Evolutionary conservation across 2,888 invertebrate species (phyloP).

Genomic region (Panzeria rudis): DNA sequence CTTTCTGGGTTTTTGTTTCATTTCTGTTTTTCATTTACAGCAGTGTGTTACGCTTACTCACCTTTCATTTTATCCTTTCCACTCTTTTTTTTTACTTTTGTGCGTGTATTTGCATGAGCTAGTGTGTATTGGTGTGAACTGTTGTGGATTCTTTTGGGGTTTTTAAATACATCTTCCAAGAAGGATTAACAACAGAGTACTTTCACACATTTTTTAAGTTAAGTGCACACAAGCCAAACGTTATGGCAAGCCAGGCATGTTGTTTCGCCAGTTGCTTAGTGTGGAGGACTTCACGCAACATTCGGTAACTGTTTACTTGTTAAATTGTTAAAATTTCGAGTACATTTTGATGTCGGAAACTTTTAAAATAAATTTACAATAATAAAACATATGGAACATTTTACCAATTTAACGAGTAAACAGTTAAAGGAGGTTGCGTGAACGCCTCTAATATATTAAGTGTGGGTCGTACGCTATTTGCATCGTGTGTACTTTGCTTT

Average conservation of each 20-base stretch:
- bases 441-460: too few relatives aligned
- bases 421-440: too few relatives aligned
- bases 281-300: too few relatives aligned
- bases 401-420: too few relatives aligned
- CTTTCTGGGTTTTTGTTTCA: neutral
- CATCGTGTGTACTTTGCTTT: neutral
- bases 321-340: too few relatives aligned
- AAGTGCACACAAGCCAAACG: neutral
- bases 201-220: neutral
- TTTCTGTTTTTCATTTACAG: constrained; percentile 31
- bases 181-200: constrained; percentile 18
- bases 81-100: neutral
- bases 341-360: too few relatives aligned
- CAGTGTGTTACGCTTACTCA: constrained; percentile 39
- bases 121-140: constrained; percentile 37
- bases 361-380: too few relatives aligned
- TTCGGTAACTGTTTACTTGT: too few relatives aligned
- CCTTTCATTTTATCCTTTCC: constrained; percentile 49
- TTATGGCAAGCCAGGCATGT: neutral
- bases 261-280: neutral
- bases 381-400: too few relatives aligned
- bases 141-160: constrained; percentile 42
- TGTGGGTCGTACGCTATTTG: neutral
- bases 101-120: constrained; percentile 3
- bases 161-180: constrained; percentile 49